A percentile compares a stretch with the other conserved stretches of the same genome.
These are phyloP conservation scores for Nemoura dubitans DNA, from an alignment of 2,888 invertebrate species.

Conservation along the genomic window DNA sequence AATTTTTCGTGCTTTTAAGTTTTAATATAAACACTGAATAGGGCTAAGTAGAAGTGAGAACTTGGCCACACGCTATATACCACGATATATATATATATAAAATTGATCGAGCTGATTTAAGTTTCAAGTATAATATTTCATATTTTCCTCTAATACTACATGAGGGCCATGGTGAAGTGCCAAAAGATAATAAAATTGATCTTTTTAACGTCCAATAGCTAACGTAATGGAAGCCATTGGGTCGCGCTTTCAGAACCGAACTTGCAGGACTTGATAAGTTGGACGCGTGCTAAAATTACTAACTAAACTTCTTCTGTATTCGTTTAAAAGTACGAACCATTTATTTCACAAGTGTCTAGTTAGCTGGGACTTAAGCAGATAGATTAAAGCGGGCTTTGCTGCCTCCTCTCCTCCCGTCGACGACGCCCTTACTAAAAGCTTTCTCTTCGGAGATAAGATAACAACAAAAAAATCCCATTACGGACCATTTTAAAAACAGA, in stretches of 20 bases:
- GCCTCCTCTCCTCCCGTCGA: background rate
- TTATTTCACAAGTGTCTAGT: slow-evolving; percentile 42
- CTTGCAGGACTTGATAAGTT: slow-evolving; percentile 37
- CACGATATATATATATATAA: background rate
- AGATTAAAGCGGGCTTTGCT: slow-evolving; percentile 34
- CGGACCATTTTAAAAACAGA: slow-evolving; percentile 4
- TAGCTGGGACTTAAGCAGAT: slow-evolving; percentile 31
- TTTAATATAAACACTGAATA: background rate
- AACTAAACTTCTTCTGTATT: slow-evolving; percentile 35
- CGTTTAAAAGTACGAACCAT: slow-evolving; percentile 40
- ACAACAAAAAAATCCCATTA: slow-evolving; percentile 17
- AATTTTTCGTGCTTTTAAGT: background rate
- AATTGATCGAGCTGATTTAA: slow-evolving; percentile 30
- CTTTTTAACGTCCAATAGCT: slow-evolving; percentile 33
- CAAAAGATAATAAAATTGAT: slow-evolving; percentile 42
- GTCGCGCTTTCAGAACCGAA: slow-evolving; percentile 32
- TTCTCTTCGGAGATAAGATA: slow-evolving; percentile 29
- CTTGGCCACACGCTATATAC: slow-evolving; percentile 10
- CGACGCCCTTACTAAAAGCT: slow-evolving; percentile 39
- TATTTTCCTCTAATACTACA: slow-evolving; percentile 24
- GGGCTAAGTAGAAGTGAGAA: too few species aligned
- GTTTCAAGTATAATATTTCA: slow-evolving; percentile 34
- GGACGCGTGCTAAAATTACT: slow-evolving; percentile 38
- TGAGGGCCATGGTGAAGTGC: slow-evolving; percentile 10
- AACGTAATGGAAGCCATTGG: slow-evolving; percentile 41